phyloP scores from a whole-genome alignment of 1,140 invertebrate genomes.

The Drosophila neocordata region DNA sequence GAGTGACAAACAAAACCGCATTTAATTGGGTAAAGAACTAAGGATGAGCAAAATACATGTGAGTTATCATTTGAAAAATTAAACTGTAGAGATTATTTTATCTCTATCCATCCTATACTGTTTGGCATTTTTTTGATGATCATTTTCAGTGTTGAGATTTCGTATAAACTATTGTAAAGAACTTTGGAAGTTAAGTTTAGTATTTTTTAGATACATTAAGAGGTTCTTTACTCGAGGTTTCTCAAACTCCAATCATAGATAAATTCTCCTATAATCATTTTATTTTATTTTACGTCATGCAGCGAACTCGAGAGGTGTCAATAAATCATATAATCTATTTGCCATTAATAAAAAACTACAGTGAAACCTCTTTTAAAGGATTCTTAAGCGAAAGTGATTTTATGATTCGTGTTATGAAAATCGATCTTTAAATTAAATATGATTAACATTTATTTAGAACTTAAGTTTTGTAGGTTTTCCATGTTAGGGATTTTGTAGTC shows the following conservation, averaged over 20 bases:
- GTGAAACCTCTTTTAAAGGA: neutral
- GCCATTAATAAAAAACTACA: neutral
- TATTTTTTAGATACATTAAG: no score
- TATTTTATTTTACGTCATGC: neutral
- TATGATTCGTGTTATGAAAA: no score
- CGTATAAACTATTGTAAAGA: neutral
- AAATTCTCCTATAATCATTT: neutral
- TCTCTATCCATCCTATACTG: neutral
- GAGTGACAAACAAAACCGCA: conserved; percentile 56
- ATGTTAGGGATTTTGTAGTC: no score
- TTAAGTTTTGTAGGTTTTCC: no score
- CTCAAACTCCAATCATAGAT: neutral
- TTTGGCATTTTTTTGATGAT: no score
- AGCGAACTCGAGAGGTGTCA: neutral
- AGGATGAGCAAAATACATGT: conserved; percentile 70
- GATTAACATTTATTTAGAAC: no score
- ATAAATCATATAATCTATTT: neutral
- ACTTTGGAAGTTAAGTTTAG: neutral
- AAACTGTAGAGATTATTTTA: conserved; percentile 20
- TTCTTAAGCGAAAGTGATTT: no score
- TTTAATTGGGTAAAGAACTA: conserved; percentile 41
- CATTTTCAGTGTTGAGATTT: no score
- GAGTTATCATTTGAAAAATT: conserved; percentile 40
- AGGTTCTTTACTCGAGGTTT: neutral
- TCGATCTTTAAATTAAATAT: no score